Conservation (phyloP, 1,140 invertebrate genomes). For the Metaphire vulgaris region DNA sequence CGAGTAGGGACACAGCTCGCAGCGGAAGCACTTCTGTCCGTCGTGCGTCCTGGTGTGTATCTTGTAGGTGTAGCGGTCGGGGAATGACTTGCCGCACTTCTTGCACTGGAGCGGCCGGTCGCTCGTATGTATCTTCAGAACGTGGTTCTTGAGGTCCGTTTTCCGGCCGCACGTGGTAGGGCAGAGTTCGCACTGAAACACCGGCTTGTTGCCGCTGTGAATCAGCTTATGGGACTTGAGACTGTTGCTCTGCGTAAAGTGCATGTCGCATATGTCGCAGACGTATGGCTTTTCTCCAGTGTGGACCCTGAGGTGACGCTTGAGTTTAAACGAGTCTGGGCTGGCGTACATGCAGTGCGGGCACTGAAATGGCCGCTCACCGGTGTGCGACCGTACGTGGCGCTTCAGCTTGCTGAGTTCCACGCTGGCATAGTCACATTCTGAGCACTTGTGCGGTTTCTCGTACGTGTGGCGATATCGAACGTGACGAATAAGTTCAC, state of each 20-base stretch:
- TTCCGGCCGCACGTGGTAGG: conserved; percentile 93
- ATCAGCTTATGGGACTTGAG: conserved; percentile 73
- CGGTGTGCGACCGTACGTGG: conserved; percentile 85
- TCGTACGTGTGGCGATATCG: conserved; percentile 80
- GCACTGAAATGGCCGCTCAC: conserved; percentile 58
- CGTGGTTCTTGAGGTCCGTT: conserved; percentile 90
- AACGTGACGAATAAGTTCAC: conserved; percentile 86
- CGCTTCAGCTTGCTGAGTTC: conserved; percentile 85
- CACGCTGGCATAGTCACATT: conserved; percentile 90
- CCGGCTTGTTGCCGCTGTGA: conserved; percentile 88
- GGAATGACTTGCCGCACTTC: conserved; percentile 83
- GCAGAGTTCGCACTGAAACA: conserved; percentile 90
- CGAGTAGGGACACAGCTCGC: conserved; percentile 87
- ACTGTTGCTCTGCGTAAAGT: conserved; percentile 94
- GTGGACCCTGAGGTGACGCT: conserved; percentile 85
- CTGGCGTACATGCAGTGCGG: conserved; percentile 95
- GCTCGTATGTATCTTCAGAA: conserved; percentile 90
- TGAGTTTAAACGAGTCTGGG: conserved; percentile 92
- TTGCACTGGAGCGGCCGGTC: conserved; percentile 87
- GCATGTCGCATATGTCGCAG: conserved; percentile 70
- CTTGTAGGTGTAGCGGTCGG: conserved; percentile 65
- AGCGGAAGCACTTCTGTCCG: conserved; percentile 95
- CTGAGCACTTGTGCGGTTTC: conserved; percentile 87
- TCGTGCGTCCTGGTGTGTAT: conserved; percentile 81
- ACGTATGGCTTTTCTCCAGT: conserved; percentile 90